Conservation (phyloP, 2,797 vertebrate species). For the Tauraco hartlaubi region DNA sequence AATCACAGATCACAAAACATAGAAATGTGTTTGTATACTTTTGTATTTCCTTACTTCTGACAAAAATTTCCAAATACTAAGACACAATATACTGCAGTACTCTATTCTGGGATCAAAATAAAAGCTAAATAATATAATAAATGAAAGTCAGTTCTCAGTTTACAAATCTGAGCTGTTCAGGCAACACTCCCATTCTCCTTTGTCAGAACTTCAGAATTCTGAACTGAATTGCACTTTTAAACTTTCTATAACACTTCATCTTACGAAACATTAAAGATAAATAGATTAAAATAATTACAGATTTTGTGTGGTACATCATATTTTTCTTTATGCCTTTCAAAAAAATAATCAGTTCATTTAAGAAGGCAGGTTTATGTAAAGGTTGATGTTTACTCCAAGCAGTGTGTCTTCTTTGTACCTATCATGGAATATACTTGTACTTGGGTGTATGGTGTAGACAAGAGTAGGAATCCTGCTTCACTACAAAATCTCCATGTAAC, state of each 20-base stretch:
- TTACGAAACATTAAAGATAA: not conserved
- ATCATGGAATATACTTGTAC: not conserved
- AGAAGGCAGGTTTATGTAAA: not conserved
- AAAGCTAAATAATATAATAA: not conserved
- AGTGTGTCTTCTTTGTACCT: not conserved
- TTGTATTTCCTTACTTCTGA: not conserved
- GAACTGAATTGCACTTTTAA: not conserved
- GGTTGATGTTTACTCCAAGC: not conserved
- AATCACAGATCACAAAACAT: not conserved
- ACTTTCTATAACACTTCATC: not conserved
- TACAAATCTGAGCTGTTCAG: not conserved
- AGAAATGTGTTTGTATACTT: not conserved
- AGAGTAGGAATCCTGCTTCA: not conserved
- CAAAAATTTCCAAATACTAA: not conserved
- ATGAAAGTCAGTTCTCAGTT: not conserved
- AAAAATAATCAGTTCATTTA: not conserved
- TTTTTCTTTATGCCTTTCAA: not conserved
- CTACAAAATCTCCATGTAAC: not conserved
- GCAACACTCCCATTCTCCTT: not conserved
- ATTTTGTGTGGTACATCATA: not conserved
- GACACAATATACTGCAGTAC: not conserved
- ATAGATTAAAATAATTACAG: not conserved
- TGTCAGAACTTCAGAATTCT: not conserved
- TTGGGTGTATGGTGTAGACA: rapidly evolving
- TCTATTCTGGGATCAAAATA: not conserved